Percentiles rank a stretch among this genome's conserved stretches.
phyloP scores from a whole-genome alignment of 2,888 invertebrate species.

The Xanthia togata region DNA sequence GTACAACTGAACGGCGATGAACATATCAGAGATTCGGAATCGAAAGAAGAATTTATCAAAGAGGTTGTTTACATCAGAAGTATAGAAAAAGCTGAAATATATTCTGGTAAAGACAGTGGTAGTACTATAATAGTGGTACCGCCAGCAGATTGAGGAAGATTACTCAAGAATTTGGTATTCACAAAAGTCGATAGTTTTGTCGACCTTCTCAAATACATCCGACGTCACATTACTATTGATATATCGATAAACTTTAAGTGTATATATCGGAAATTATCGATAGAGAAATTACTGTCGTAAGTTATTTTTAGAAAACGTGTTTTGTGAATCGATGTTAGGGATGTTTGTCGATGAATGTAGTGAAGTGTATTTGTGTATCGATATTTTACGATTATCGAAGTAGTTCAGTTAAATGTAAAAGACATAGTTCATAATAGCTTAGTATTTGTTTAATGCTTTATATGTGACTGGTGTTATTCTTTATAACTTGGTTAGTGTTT shows the following conservation, averaged over 20 bases:
- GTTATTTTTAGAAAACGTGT: constrained; percentile 41
- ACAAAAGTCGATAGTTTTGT: constrained; percentile 41
- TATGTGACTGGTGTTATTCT: constrained; percentile 2
- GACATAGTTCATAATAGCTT: constrained; percentile 39
- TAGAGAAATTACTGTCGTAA: constrained; percentile 32
- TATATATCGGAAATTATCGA: constrained; percentile 34
- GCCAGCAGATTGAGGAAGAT: constrained; percentile 83
- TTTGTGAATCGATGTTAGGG: constrained; percentile 32
- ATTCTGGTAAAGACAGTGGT: constrained; percentile 82
- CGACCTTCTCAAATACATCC: constrained; percentile 18
- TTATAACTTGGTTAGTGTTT: constrained; percentile 40
- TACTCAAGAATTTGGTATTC: constrained; percentile 13
- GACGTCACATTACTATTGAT: constrained; percentile 37
- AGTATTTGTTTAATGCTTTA: constrained; percentile 20
- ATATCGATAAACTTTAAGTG: constrained; percentile 47
- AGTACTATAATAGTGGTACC: constrained; percentile 87
- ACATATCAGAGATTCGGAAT: constrained; percentile 73
- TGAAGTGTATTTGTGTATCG: constrained; percentile 45
- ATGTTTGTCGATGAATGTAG: constrained; percentile 41
- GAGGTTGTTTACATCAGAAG: constrained; percentile 82
- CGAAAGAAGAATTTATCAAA: constrained; percentile 76
- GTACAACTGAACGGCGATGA: constrained; percentile 85
- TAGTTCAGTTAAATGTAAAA: constrained; percentile 52
- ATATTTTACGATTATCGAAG: constrained; percentile 32
- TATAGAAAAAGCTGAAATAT: constrained; percentile 83